Conservation (phyloP, 2,888 invertebrate species). For the Clusia tigrina region DNA sequence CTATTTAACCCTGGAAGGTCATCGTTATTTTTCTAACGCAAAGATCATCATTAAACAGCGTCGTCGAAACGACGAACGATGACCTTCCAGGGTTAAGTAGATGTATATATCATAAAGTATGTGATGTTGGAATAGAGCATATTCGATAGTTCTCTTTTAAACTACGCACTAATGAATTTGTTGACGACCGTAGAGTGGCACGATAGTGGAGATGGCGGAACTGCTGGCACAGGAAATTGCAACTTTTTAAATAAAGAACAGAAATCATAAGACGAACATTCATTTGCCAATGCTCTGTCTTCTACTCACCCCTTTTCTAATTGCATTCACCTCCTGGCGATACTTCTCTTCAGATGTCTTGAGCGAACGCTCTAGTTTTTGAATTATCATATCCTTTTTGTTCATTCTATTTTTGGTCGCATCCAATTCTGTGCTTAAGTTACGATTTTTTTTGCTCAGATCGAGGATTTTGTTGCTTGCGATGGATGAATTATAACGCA, state of each 20-base stretch:
- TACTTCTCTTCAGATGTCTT: conserved; percentile 41
- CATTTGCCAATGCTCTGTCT: neutral
- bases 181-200: no score
- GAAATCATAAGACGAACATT: conserved; percentile 1
- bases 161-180: no score
- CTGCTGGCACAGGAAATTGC: no score
- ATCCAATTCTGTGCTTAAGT: conserved; percentile 55
- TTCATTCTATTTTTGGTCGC: conserved; percentile 47
- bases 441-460: conserved; percentile 59
- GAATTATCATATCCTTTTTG: conserved; percentile 48
- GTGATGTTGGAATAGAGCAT: neutral
- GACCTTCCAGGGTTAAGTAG: no score
- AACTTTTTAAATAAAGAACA: neutral
- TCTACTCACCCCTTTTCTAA: conserved; percentile 27
- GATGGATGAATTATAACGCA: conserved; percentile 55
- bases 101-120: neutral
- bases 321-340: conserved; percentile 33
- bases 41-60: no score
- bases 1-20: no score
- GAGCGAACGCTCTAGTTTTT: conserved; percentile 45
- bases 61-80: no score
- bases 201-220: no score
- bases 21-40: no score
- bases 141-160: no score
- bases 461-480: conserved; percentile 57